These are phyloP conservation scores for Ambastaia sidthimunki DNA, from an alignment of 2,797 vertebrate genomes.

Conservation along the genomic window DNA sequence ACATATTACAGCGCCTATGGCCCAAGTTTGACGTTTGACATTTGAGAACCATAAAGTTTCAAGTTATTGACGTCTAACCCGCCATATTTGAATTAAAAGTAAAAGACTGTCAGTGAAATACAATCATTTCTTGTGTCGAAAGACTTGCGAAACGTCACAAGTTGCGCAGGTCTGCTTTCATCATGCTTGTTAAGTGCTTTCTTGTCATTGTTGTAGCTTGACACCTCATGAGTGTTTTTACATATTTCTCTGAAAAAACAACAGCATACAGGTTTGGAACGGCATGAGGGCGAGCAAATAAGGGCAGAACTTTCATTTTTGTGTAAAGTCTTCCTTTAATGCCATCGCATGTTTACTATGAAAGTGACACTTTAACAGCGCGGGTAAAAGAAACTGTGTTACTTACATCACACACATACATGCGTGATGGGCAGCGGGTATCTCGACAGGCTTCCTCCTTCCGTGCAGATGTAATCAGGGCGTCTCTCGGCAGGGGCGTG, in stretches of 20 bases:
- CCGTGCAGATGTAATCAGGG: slow-evolving; percentile 62
- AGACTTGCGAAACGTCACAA: not conserved
- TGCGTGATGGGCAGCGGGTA: slow-evolving; percentile 57
- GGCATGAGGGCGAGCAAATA: not conserved
- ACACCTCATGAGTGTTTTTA: not conserved
- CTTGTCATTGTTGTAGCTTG: not conserved
- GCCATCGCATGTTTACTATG: slow-evolving; percentile 1
- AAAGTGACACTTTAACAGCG: slow-evolving; percentile 33
- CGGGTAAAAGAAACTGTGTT: slow-evolving; percentile 21
- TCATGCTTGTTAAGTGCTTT: not conserved
- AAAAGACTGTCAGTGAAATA: not conserved
- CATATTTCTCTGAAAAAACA: not conserved
- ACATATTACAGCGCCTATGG: too few species aligned
- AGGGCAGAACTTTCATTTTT: not conserved
- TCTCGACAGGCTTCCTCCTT: slow-evolving; percentile 53
- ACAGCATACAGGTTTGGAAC: not conserved
- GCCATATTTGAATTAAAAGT: not conserved
- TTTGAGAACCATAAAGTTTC: not conserved
- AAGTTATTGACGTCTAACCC: not conserved
- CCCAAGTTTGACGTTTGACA: too few species aligned
- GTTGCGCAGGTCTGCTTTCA: not conserved
- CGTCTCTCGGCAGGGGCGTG: slow-evolving; percentile 62
- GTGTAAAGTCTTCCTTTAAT: not conserved
- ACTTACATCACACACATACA: slow-evolving; percentile 41
- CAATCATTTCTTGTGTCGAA: not conserved